Percentiles rank a stretch among this genome's conserved stretches.
Evolutionary conservation across 53 echinoderm and acorn worm species (phyloP).

Genomic region (Echinometra lucunter): DNA sequence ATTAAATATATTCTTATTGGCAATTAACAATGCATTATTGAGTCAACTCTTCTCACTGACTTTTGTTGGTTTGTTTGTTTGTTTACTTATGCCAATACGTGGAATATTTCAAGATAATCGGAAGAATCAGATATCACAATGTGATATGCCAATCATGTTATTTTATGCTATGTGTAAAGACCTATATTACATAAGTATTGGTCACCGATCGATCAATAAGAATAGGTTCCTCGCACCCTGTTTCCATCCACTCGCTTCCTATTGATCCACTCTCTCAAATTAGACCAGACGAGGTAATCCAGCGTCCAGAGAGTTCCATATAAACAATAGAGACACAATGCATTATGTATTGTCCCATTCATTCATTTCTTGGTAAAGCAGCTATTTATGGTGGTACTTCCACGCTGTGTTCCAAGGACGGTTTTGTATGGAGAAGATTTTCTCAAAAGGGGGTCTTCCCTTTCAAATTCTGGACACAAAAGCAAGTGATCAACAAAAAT

Average conservation of each 20-base stretch:
- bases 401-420: not conserved
- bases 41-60: no score
- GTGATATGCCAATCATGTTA: not conserved
- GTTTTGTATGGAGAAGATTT: not conserved
- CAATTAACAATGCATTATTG: no score
- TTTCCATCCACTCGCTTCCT: not conserved
- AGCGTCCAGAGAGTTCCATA: not conserved
- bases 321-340: not conserved
- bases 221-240: not conserved
- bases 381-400: not conserved
- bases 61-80: no score
- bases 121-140: no score
- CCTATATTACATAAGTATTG: not conserved
- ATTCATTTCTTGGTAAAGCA: conserved; percentile 16
- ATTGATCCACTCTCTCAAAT: not conserved
- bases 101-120: no score
- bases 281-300: not conserved
- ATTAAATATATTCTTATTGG: no score
- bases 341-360: not conserved
- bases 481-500: not conserved
- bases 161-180: not conserved
- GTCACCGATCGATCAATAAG: not conserved
- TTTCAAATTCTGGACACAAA: not conserved
- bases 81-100: no score
- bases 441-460: not conserved